phyloP scores from a whole-genome alignment of 2,113 vertebrate species.

The Bungarus multicinctus region DNA sequence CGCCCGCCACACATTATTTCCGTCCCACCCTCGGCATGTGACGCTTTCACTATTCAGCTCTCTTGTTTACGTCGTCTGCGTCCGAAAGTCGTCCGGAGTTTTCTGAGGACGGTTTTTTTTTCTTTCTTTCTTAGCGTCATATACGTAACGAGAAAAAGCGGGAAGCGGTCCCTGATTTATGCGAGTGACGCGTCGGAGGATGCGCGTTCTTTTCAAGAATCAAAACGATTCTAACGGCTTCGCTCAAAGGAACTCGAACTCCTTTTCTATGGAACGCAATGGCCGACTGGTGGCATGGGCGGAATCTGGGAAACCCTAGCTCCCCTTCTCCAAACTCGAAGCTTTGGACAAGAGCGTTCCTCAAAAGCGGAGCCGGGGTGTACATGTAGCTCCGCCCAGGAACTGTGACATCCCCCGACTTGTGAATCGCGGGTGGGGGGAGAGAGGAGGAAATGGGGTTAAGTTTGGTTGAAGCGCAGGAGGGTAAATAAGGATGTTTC shows the following conservation, averaged over 20 bases:
- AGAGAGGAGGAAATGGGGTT: background rate
- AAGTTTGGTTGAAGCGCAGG: conserved; percentile 69
- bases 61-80: conserved; percentile 40
- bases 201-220: background rate
- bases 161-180: conserved; percentile 1
- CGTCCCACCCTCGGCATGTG: background rate
- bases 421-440: conserved; percentile 37
- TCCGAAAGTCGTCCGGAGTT: background rate
- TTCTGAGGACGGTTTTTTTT: background rate
- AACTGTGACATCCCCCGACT: conserved; percentile 41
- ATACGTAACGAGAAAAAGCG: conserved; percentile 1
- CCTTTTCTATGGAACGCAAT: background rate
- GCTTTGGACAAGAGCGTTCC: background rate
- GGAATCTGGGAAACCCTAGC: background rate
- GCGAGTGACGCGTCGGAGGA: background rate
- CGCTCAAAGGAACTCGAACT: background rate
- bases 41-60: background rate
- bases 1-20: conserved; percentile 40
- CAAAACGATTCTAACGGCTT: background rate
- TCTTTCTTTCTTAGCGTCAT: background rate
- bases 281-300: conserved; percentile 9
- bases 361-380: conserved; percentile 15
- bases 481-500: conserved; percentile 68
- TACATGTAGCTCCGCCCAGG: conserved; percentile 35
- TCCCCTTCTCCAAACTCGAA: background rate